Evolutionary conservation across 2,888 invertebrate genomes (phyloP).

Genomic region (Megaustenia siamemsis): DNA sequence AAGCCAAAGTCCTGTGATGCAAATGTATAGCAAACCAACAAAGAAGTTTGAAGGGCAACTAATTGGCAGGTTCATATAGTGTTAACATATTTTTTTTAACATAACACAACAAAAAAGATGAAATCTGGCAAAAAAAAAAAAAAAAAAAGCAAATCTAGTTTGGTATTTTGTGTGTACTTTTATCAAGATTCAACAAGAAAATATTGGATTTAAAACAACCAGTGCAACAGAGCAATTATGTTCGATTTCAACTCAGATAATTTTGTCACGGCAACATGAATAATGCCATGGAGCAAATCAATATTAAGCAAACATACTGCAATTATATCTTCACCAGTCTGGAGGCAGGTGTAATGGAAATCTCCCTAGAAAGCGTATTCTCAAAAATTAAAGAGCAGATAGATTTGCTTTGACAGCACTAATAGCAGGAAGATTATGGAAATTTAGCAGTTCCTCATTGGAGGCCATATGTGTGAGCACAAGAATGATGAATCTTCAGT

Average conservation of each 20-base stretch:
- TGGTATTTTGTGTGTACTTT: neutral
- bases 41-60: neutral
- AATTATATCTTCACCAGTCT: neutral
- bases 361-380: too few relatives aligned
- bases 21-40: neutral
- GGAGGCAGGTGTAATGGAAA: neutral
- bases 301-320: constrained; percentile 20
- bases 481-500: too few relatives aligned
- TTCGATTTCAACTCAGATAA: neutral
- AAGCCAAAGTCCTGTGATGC: neutral
- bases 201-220: constrained; percentile 15
- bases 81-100: neutral
- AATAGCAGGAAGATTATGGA: too few relatives aligned
- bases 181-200: constrained; percentile 5
- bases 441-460: too few relatives aligned
- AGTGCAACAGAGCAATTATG: neutral
- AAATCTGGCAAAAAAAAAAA: neutral
- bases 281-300: neutral
- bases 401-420: too few relatives aligned
- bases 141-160: neutral
- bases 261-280: constrained; percentile 9
- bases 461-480: too few relatives aligned
- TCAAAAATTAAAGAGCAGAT: too few relatives aligned
- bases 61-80: neutral
- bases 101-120: neutral